Conservation (phyloP, 2,888 invertebrate genomes). For the Agrotis puta region DNA sequence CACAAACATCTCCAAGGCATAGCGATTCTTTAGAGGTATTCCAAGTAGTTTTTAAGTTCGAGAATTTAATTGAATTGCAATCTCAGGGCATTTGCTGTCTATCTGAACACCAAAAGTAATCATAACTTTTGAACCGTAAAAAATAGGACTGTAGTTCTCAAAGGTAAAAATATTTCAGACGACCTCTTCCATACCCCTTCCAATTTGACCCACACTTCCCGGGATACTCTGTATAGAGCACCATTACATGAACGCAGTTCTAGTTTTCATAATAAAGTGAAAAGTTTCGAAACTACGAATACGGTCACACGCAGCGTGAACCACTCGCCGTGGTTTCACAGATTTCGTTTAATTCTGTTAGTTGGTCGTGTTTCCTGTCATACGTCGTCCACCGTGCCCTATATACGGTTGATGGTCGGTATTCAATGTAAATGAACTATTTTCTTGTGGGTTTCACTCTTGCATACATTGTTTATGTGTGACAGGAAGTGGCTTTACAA, state of each 20-base stretch:
- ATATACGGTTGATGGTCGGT: constrained; percentile 60
- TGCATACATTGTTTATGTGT: constrained; percentile 75
- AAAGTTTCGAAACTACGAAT: constrained; percentile 47
- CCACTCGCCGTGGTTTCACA: constrained; percentile 49
- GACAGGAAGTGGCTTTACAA: constrained; percentile 80
- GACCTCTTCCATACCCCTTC: too few relatives aligned
- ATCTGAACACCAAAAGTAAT: too few relatives aligned
- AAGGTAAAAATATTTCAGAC: too few relatives aligned
- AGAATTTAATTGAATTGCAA: too few relatives aligned
- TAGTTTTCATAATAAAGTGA: constrained; percentile 13
- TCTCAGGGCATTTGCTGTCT: too few relatives aligned
- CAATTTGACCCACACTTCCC: too few relatives aligned
- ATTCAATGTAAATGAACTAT: constrained; percentile 83
- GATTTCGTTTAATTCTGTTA: constrained; percentile 44
- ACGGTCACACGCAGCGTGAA: constrained; percentile 45
- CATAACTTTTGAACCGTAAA: too few relatives aligned
- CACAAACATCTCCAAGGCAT: too few relatives aligned
- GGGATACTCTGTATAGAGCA: background rate
- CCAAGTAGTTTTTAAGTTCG: too few relatives aligned
- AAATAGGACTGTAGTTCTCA: too few relatives aligned
- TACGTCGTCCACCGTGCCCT: constrained; percentile 54
- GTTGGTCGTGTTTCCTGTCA: constrained; percentile 64
- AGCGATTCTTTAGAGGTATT: too few relatives aligned
- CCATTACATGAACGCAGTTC: constrained; percentile 10
- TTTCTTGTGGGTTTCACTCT: constrained; percentile 72